Conservation (phyloP, 2,797 vertebrate genomes). For the Pachyuromys duprasi region DNA sequence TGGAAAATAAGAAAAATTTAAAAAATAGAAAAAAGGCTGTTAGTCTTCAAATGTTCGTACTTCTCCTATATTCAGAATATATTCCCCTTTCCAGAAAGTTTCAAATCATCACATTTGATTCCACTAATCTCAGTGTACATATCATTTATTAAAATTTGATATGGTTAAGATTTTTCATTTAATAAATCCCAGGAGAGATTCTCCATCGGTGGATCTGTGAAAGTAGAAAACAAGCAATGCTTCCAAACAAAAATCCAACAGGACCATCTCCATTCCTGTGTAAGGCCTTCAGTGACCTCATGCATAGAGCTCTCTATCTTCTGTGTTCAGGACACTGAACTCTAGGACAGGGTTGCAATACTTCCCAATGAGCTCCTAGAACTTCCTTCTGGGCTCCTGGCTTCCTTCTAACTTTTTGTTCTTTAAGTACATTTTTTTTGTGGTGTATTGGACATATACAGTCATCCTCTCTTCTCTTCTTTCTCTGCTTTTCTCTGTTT, state of each 20-base stretch:
- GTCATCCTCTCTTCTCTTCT: background rate
- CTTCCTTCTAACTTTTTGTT: background rate
- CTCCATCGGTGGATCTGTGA: background rate
- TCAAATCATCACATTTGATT: background rate
- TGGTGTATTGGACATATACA: background rate
- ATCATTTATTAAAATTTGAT: background rate
- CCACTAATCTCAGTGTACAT: background rate
- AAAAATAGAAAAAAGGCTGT: too few relatives aligned
- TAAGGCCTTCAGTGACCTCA: background rate
- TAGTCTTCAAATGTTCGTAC: background rate
- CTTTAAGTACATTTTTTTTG: background rate
- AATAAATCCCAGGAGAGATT: background rate
- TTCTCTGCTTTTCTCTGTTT: background rate
- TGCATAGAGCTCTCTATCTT: accelerated
- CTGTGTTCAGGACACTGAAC: accelerated
- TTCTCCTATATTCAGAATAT: background rate
- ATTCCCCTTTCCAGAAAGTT: background rate
- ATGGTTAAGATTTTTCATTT: background rate
- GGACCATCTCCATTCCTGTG: accelerated
- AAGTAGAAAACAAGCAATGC: background rate
- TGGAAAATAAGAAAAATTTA: background rate
- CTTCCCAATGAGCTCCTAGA: background rate
- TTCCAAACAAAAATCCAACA: background rate
- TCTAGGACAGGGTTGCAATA: background rate
- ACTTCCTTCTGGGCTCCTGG: too few relatives aligned